Base-by-base conservation (phyloP, 2,888 invertebrate species). In the Apamea crenata region DNA sequence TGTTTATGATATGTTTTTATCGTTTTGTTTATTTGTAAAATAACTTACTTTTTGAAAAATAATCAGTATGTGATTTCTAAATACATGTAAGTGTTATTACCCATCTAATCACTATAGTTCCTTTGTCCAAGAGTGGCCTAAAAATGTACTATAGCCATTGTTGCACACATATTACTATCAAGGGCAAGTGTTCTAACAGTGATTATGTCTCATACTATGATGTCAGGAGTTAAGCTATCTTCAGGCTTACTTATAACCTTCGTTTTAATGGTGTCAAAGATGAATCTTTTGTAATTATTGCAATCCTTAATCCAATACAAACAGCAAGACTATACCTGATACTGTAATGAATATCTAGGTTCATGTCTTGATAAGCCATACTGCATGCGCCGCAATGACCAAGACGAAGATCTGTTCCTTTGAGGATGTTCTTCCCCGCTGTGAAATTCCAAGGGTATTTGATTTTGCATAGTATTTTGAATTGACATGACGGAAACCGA, bases 291-390 rank as follows among this genome's bases (percentile, higher is more conserved):
- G 25, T 40, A 14, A 71, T 71, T 32, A 82, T 79, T 73, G 25
- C n/a, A 47, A 70, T 67, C n/a, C n/a, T 12, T 59, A 78, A 70
- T 75, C 21, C n/a, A 68, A 73, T 53, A 56, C 12, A 44, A 59
- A 68, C 50, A 65, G 44, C 29, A 50, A 50, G 16, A 72, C 82
- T 77, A 84, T 90, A 96, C 96, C 95, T 96, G 93, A 88, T 93
- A 93, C 76, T 96, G 96, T 77, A 97, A 90, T 50, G 96, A 97
- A 82, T 94, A 95, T 87, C 96, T 93, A 0, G 96, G 96, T 84
- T 95, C 96, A 29, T 89, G 91, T 76, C 96, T 93, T 50, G 90
- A 88, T n/a, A 93, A 77, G 25, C 91, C 93, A 83, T 91, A 94
- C 32, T 94, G 93, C 78, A 94, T 90, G 61, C 94, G 91, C 88